phyloP scores from a whole-genome alignment of 2,888 invertebrate species.

The Orchesella flavescens region DNA sequence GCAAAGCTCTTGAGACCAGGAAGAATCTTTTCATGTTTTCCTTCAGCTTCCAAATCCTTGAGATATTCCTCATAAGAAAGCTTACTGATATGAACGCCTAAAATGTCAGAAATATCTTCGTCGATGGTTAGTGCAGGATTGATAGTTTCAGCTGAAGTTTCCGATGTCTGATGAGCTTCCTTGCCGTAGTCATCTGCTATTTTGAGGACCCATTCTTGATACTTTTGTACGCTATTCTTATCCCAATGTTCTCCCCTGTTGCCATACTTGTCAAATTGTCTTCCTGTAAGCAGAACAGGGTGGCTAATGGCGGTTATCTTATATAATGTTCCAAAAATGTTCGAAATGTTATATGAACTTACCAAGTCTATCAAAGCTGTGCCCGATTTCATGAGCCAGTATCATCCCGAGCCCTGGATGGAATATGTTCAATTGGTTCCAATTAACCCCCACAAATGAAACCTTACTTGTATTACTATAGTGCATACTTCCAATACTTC shows the following conservation, averaged over 20 bases:
- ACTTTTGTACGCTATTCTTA: conserved; percentile 18
- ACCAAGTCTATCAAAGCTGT: conserved; percentile 19
- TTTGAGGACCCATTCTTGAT: conserved; percentile 39
- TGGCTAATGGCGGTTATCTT: neutral
- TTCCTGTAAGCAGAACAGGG: conserved; percentile 6
- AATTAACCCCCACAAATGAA: too few relatives aligned
- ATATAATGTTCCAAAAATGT: neutral
- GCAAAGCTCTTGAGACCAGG: conserved; percentile 43
- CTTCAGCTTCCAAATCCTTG: conserved; percentile 21
- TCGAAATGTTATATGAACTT: neutral
- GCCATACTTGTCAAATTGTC: conserved; percentile 38
- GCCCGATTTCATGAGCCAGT: conserved; percentile 39
- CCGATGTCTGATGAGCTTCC: conserved; percentile 25
- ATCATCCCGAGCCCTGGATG: conserved; percentile 40
- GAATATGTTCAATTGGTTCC: conserved; percentile 11
- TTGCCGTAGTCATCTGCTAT: conserved; percentile 31
- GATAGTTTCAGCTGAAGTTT: conserved; percentile 23
- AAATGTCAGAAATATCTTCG: conserved; percentile 48
- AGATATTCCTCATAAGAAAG: conserved; percentile 32
- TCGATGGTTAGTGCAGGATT: conserved; percentile 32
- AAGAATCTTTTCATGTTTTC: conserved; percentile 37
- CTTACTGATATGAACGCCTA: conserved; percentile 31
- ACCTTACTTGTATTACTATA: neutral
- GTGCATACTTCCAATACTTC: neutral
- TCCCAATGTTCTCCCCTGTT: conserved; percentile 47